Base-by-base conservation (phyloP, 2,797 vertebrate species). In the Schizopygopsis pylzovi region DNA sequence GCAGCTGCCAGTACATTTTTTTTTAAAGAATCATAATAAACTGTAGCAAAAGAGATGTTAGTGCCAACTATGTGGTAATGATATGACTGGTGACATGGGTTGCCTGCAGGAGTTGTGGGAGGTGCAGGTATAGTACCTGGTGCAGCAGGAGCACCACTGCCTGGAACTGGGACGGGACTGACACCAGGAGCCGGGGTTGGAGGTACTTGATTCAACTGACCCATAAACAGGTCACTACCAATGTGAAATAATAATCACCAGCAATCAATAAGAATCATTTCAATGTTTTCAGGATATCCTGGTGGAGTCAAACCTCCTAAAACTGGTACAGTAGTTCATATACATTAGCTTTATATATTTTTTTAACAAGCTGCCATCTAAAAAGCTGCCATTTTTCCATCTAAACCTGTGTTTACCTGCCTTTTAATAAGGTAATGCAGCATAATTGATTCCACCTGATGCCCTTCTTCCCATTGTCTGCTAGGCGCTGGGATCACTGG, bases 291-390 rank as follows among this genome's bases (percentile, higher is more conserved):
- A 89, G 89, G 81, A 88, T 90, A 91, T 89, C 86, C 89, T 22
- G 71, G 78, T 45, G 92, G 91, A 70, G 90, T 87, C 41, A 93
- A 93, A 90, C 89, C 93, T 89, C 88, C 92, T 54, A 93, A 94
- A 90, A 68, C 87, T 15, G 87, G 91, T 92, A 88, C 47, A 84
- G 20, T 78, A 68, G 39, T 45, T 8, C 52, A 43, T 22, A 1
- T 33, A 47, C n/a, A 25, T 28, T 49, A 63, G 5, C 33, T 25
- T 45, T 6, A 72, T 13, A 37, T 33, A 4, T 78, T 11, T 6
- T 49, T 43, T 82, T 45, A 65, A 39, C 61, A 39, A n/a, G 39
- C 39, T 45, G 15, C 6, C 25, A 28, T 28, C 28, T 28, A 28
- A 28, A 28, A 28, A 28, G 28, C 28, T 28, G 28, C 28, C 1